Evolutionary conservation across 2,113 vertebrate genomes (phyloP), one percentile per base, ranked within the genome.

Genomic region (Nannobrachium achirus): DNA sequence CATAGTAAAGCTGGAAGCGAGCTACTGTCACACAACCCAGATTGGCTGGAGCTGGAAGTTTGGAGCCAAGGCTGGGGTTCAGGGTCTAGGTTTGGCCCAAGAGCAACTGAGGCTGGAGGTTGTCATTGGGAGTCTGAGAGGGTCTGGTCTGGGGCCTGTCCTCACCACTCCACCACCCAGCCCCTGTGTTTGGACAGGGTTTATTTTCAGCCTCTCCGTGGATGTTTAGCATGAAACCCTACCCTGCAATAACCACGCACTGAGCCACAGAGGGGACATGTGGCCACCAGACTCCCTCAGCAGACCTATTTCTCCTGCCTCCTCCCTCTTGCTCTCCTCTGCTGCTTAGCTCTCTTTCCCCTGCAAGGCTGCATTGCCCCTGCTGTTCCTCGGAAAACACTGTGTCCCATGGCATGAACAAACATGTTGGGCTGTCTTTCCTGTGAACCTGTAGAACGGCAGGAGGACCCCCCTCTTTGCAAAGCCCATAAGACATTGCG

Each of bases 201-300:
- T 90, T 90, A 80, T 86, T 89, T 88, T 76, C 86, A 77, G 81
- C 78, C 76, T 75, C 73, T 69, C 64, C 14, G 18, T 88, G 65
- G 46, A 80, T 76, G 74, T 92, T 92, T 85, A 88, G 80, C 79
- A 85, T 82, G 64, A 90, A 89, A 86, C 70, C 74, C 69, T 75
- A 79, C 68, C 83, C 85, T 67, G 71, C 80, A 75, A 75, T 84
- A 86, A 79, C 81, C 83, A 66, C 48, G 79, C 75, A 39, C 72
- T 41, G 76, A 89, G 75, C 83, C 71, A 56, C 67, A 81, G 73
- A 78, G 56, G 86, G 59, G 83, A 92, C 92, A 93, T 93, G 90
- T 93, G 92, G 92, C 86, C 85, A 88, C 90, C 92, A 93, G 91
- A 83, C 73, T 41, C 49, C 39, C 40, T 44, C 52, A 42, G 39